Base-by-base conservation (phyloP, 2,888 invertebrate species). In the Dastarcus helophoroides region DNA sequence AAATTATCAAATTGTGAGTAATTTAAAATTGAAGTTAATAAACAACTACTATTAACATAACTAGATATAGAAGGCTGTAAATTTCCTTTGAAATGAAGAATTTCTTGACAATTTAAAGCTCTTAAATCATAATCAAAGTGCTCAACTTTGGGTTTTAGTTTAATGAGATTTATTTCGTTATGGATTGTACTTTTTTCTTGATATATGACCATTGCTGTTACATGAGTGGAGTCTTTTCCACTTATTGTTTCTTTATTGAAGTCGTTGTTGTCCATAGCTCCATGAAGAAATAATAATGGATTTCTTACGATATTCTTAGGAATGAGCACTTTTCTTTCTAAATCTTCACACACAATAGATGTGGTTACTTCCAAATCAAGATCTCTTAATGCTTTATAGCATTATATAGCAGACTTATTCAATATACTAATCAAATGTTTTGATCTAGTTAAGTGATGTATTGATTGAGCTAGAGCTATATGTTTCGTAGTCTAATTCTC, bases 401-500 rank as follows among this genome's bases (percentile, higher is more conserved):
- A 34, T 16, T 31, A 34, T 31, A 34, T 35, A n/a, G 29, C 32
- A 30, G 26, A 29, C 19, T 38, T 38, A 35, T 35, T 35, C 7
- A 38, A 27, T 26, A 38, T 30, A 29, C 2, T 32, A 7, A 38
- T 38, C 9, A 26, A 26, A 13, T 36, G 26, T 35, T 32, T 37
- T 22, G 32, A 34, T 39, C 32, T 28, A 22, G 19, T 38, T 12
- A 38, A 26, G 24, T 38, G 38, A 33, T 36, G 37, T 26, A 40
- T 33, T 11, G 34, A 35, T 38, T 37, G 14, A 29, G 32, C 35
- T n/a, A 33, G 32, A 31, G 28, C 38, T 31, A 33, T 26, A 26
- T 26, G 26, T 33, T 34, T 38, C 19, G 33, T 31, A 16, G 40
- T 27, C 17, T 38, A 32, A 26, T 41, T 41, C 29, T 32, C 33